Evolutionary conservation across 1,140 invertebrate species (phyloP).

Genomic region (Heliothis virescens): DNA sequence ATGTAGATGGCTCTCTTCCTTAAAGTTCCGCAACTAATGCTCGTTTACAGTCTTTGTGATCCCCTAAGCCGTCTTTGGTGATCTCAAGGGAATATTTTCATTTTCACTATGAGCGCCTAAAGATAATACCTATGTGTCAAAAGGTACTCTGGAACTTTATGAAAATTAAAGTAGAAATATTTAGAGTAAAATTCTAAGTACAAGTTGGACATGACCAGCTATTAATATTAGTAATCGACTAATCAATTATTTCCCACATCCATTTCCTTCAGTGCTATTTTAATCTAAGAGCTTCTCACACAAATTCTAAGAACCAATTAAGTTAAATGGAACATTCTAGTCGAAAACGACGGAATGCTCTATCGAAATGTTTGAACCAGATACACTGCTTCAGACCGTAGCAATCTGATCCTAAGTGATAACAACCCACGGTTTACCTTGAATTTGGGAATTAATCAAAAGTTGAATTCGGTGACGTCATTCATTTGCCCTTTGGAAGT

Average conservation of each 20-base stretch:
- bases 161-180: no score
- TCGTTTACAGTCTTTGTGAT: no score
- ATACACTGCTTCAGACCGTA: slow-evolving; percentile 3
- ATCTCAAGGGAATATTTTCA: no score
- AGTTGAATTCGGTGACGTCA: slow-evolving; percentile 23
- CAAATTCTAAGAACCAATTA: slow-evolving; percentile 40
- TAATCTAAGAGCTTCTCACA: slow-evolving; percentile 13
- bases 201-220: background rate
- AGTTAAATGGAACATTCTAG: slow-evolving; percentile 32
- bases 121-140: no score
- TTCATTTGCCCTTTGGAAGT: slow-evolving; percentile 10
- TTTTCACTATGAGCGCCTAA: no score
- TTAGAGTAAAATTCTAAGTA: no score
- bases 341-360: background rate
- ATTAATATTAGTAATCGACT: background rate
- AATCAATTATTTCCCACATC: background rate
- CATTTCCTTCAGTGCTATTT: slow-evolving; percentile 1
- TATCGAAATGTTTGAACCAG: background rate
- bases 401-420: background rate
- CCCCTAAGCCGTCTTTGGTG: no score
- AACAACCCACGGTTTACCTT: slow-evolving; percentile 10
- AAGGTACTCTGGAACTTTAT: no score
- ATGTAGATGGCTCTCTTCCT: no score
- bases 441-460: slow-evolving; percentile 37
- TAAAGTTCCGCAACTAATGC: no score